phyloP scores from a whole-genome alignment of 1,140 invertebrate genomes.

The Drosophila mauritiana region DNA sequence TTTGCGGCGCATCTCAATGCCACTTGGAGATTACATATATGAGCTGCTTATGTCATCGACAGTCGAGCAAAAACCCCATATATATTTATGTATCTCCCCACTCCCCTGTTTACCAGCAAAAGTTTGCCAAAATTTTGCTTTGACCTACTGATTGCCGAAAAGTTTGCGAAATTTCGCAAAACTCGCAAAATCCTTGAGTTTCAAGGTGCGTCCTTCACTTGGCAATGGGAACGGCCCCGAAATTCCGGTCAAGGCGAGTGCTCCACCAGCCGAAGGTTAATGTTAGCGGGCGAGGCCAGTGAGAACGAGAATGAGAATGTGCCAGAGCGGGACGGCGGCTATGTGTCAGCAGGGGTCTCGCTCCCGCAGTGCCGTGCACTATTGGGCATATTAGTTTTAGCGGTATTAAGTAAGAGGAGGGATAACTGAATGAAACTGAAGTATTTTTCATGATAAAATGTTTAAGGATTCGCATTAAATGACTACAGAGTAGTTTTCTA shows the following conservation, averaged over 20 bases:
- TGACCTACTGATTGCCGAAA: conserved; percentile 66
- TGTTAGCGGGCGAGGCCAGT: conserved; percentile 34
- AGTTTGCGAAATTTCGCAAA: conserved; percentile 77
- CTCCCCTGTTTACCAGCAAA: conserved; percentile 1
- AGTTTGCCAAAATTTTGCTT: conserved; percentile 57
- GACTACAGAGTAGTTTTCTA: too few relatives aligned
- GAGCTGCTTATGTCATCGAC: conserved; percentile 64
- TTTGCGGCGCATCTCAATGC: conserved; percentile 60
- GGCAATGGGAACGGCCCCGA: conserved; percentile 65
- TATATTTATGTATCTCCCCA: too few relatives aligned
- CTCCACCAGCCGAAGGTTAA: conserved; percentile 40
- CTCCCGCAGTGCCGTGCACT: conserved; percentile 48
- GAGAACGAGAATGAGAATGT: conserved; percentile 52
- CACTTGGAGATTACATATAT: conserved; percentile 50
- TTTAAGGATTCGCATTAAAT: too few relatives aligned
- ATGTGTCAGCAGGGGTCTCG: conserved; percentile 38
- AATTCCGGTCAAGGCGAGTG: conserved; percentile 79
- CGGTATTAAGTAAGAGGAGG: too few relatives aligned
- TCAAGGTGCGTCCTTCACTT: conserved; percentile 83
- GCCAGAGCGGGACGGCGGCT: conserved; percentile 11
- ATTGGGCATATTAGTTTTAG: neutral
- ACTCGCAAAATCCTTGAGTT: conserved; percentile 76
- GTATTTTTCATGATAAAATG: too few relatives aligned
- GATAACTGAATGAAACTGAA: too few relatives aligned
- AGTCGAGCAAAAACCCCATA: conserved; percentile 12